Evolutionary conservation across 2,113 vertebrate species (phyloP).

Genomic region (Stegastes partitus): DNA sequence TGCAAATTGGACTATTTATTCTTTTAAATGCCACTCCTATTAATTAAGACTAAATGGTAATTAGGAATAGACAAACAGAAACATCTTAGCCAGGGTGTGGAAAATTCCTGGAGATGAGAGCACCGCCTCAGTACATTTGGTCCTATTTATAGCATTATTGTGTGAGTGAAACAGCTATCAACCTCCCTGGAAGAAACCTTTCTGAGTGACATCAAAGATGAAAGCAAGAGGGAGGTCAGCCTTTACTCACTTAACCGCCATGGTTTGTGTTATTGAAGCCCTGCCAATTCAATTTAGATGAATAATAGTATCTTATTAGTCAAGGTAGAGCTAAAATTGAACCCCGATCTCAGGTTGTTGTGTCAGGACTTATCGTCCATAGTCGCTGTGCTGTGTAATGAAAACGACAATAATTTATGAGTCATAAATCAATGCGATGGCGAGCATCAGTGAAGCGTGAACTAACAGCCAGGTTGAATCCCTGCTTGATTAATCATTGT

Average conservation of each 20-base stretch:
- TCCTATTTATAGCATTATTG: conserved; percentile 63
- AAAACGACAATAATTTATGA: conserved; percentile 74
- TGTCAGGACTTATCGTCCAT: conserved; percentile 44
- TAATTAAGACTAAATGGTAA: conserved; percentile 26
- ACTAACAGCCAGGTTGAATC: conserved; percentile 62
- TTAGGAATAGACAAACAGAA: conserved; percentile 35
- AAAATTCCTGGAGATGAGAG: conserved; percentile 65
- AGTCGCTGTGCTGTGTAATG: conserved; percentile 57
- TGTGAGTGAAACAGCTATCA: conserved; percentile 52
- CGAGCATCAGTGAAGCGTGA: conserved; percentile 63
- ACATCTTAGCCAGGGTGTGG: conserved; percentile 7
- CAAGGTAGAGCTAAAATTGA: conserved; percentile 39
- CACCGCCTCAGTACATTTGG: conserved; percentile 41
- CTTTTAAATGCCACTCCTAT: conserved; percentile 1
- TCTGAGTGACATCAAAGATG: conserved; percentile 56
- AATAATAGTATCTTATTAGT: conserved; percentile 50
- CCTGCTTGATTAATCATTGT: conserved; percentile 69
- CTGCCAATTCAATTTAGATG: conserved; percentile 54
- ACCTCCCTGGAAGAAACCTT: conserved; percentile 44
- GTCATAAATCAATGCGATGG: conserved; percentile 67
- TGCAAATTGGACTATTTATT: conserved; percentile 17
- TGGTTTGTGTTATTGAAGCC: conserved; percentile 40
- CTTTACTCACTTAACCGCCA: conserved; percentile 34
- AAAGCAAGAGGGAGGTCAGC: conserved; percentile 53
- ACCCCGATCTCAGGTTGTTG: conserved; percentile 50